Base-by-base conservation (phyloP, 2,888 invertebrate genomes). In the Geotrupes spiniger region DNA sequence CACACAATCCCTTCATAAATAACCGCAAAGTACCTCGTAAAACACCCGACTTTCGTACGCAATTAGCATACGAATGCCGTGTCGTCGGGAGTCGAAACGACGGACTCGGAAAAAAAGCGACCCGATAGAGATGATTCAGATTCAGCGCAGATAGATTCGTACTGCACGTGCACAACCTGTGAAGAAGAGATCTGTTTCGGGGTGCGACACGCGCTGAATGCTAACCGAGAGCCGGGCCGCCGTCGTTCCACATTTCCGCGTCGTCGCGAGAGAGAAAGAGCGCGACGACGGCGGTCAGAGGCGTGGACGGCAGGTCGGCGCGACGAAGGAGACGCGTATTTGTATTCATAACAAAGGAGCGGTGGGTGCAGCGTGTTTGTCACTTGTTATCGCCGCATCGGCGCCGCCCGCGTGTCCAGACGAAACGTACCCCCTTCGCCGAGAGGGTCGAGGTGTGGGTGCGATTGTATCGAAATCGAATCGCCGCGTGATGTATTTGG, bases 311-410 rank as follows among this genome's bases (percentile, higher is more conserved):
- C 11, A 16, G 12, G 10, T 37, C 16, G 27, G 29, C 46, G 31
- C 39, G 40, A 33, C 16, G 46, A 46, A 36, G 37, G 31, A 46
- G 46, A 46, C 39, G 46, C 39, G 40, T 46, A 46, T 70, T 70
- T 69, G 70, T 72, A 72, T 72, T 72, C 71, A 70, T 71, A 71
- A 71, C 70, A 69, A 67, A 62, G 65, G 61, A 65, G 65, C 59
- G 60, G 44, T 66, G 69, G 69, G 69, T 66, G 69, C 70, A 70
- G 68, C 68, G 59, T 68, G 66, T 72, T 69, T 68, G 69, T 71
- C 71, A 71, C 69, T 62, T 64, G 65, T 61, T 61, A 60, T 61
- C 62, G 52, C 49, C 51, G 52, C 54, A 62, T 62, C 62, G 59
- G 59, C 60, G 61, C 60, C 57, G 21, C 21, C 21, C 21, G 21